These are phyloP conservation scores for Drosophila littoralis DNA, from an alignment of 1,140 invertebrate species.

Conservation along the genomic window DNA sequence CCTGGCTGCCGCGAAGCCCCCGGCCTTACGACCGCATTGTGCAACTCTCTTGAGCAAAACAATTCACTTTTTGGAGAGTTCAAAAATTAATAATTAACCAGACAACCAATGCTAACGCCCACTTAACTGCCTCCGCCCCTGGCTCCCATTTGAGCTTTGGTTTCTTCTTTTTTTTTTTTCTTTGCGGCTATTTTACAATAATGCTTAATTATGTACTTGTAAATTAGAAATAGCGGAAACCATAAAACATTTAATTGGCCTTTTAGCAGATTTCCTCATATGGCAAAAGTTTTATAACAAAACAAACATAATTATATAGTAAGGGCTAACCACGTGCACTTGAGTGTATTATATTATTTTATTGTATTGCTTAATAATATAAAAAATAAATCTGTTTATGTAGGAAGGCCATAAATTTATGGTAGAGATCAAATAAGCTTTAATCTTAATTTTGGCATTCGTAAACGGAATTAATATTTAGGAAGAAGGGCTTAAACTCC, in stretches of 20 bases:
- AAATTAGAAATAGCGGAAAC: constrained; percentile 11
- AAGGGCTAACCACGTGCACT: neutral
- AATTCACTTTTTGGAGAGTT: constrained; percentile 25
- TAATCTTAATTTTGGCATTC: too few relatives aligned
- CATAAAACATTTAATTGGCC: constrained; percentile 17
- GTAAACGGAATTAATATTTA: too few relatives aligned
- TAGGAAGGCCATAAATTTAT: too few relatives aligned
- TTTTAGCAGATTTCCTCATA: constrained; percentile 7
- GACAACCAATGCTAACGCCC: constrained; percentile 30
- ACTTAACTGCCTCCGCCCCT: constrained; percentile 10
- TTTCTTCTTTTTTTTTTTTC: constrained; percentile 11
- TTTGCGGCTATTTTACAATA: constrained; percentile 3
- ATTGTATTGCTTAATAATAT: neutral
- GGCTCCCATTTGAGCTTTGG: neutral
- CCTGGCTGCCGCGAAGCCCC: neutral
- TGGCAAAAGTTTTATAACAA: constrained; percentile 4
- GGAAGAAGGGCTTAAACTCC: too few relatives aligned
- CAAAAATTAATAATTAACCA: constrained; percentile 41
- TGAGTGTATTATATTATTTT: neutral
- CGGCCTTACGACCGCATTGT: constrained; percentile 23
- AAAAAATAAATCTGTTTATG: too few relatives aligned
- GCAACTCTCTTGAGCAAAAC: constrained; percentile 29
- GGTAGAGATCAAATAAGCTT: too few relatives aligned
- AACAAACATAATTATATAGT: constrained; percentile 3
- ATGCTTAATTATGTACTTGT: constrained; percentile 26